phyloP scores from a whole-genome alignment of 2,113 vertebrate genomes.

The Lycaon pictus region DNA sequence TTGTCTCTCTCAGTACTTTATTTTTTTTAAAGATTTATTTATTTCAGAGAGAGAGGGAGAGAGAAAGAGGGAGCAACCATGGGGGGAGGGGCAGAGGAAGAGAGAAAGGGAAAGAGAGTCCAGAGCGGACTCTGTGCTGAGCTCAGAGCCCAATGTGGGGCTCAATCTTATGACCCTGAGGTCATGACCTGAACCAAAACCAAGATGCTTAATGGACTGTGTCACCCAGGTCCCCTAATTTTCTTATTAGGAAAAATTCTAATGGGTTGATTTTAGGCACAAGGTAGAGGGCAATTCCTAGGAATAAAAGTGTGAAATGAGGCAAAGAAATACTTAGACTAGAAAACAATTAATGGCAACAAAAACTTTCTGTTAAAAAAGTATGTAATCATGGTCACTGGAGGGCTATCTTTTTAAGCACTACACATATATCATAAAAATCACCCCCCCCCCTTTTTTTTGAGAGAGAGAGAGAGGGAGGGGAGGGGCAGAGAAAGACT shows the following conservation, averaged over 20 bases:
- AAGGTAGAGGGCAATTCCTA: not conserved
- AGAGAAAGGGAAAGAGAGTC: not conserved
- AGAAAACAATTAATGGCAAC: constrained; percentile 28
- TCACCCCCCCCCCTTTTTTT: not conserved
- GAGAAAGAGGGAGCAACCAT: not conserved
- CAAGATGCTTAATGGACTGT: not conserved
- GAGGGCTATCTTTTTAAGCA: not conserved
- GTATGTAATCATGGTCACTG: not conserved
- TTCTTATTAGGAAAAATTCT: constrained; percentile 33
- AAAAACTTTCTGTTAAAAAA: not conserved
- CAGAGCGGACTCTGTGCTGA: not conserved
- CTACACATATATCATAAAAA: not conserved
- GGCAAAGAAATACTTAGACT: constrained; percentile 35
- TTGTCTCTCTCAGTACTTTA: constrained; percentile 36
- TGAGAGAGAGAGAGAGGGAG: too few species aligned
- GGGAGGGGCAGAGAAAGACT: too few species aligned
- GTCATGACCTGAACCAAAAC: not conserved
- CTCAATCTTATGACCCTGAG: not conserved
- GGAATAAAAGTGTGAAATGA: not conserved
- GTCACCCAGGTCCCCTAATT: not conserved
- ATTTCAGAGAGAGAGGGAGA: not conserved
- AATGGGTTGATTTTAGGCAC: not conserved
- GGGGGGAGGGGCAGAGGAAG: not conserved
- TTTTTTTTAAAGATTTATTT: not conserved
- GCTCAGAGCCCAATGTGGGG: not conserved